Evolutionary conservation across 2,797 vertebrate species (phyloP).

Genomic region (Melanogrammus aeglefinus): DNA sequence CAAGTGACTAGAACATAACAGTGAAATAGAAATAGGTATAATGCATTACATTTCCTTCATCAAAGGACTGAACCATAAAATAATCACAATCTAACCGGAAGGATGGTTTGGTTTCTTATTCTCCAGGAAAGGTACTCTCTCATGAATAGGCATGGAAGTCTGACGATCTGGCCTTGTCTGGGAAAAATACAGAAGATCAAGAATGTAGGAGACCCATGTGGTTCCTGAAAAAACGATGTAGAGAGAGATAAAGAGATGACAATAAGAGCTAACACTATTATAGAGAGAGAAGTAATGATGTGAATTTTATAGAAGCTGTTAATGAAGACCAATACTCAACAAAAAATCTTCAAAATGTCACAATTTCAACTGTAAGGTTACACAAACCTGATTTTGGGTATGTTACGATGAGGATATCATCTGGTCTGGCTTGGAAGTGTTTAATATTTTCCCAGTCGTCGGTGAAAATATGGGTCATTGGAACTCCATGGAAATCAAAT

Average conservation of each 20-base stretch:
- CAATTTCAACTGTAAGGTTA: background rate
- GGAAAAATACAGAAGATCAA: conserved; percentile 66
- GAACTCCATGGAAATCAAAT: conserved; percentile 63
- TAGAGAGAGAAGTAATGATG: too few relatives aligned
- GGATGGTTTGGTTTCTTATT: background rate
- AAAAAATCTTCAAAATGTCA: background rate
- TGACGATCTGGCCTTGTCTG: conserved; percentile 41
- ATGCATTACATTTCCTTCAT: background rate
- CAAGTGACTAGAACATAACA: background rate
- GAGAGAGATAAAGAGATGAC: background rate
- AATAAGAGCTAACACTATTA: too few relatives aligned
- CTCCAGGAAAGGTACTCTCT: conserved; percentile 62
- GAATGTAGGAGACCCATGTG: conserved; percentile 68
- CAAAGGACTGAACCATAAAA: conserved; percentile 37
- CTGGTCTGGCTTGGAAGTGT: conserved; percentile 63
- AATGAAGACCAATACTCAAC: background rate
- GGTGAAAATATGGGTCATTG: conserved; percentile 58
- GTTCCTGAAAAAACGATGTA: conserved; percentile 50
- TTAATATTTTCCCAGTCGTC: conserved; percentile 67
- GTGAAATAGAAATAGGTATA: background rate
- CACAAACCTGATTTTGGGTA: conserved; percentile 56
- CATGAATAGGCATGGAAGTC: conserved; percentile 45
- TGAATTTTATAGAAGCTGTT: too few relatives aligned
- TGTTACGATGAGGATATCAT: conserved; percentile 59
- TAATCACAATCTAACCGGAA: conserved; percentile 53